Percentiles rank a stretch among this genome's conserved stretches.
These are phyloP conservation scores for Zelostemma sp. DNA, from an alignment of 1,140 invertebrate genomes.

Conservation along the genomic window DNA sequence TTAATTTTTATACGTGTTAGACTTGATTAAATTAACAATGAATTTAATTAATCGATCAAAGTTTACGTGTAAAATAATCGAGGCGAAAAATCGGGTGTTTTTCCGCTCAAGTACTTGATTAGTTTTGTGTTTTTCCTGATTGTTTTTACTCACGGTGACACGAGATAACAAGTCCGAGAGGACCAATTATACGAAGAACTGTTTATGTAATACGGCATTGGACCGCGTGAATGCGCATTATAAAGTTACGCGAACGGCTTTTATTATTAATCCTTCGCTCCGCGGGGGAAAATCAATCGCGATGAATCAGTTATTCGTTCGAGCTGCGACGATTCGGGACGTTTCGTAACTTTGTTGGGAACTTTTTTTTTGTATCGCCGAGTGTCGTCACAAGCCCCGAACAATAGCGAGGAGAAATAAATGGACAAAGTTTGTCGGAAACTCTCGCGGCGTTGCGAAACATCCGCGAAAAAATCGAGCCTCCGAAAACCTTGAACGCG, in stretches of 20 bases:
- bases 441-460: constrained; percentile 5
- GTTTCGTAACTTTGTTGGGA: neutral
- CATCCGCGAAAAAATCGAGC: neutral
- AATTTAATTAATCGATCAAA: too few relatives aligned
- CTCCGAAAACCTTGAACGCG: neutral
- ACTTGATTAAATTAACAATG: too few relatives aligned
- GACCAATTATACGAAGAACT: constrained; percentile 15
- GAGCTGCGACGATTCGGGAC: too few relatives aligned
- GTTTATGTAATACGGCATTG: constrained; percentile 28
- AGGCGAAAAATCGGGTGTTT: neutral
- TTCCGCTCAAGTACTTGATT: too few relatives aligned
- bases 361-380: neutral
- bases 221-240: constrained; percentile 12
- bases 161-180: constrained; percentile 5
- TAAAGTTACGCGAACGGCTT: neutral
- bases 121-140: constrained; percentile 7
- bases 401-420: constrained; percentile 3
- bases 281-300: neutral
- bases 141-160: constrained; percentile 1
- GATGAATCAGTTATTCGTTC: neutral
- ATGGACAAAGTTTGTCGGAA: constrained; percentile 8
- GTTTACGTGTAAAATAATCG: neutral
- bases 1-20: too few relatives aligned
- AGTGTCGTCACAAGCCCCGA: neutral
- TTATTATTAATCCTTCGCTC: neutral